Conservation (phyloP, 1,140 invertebrate species). For the Bombus difficillimus region DNA sequence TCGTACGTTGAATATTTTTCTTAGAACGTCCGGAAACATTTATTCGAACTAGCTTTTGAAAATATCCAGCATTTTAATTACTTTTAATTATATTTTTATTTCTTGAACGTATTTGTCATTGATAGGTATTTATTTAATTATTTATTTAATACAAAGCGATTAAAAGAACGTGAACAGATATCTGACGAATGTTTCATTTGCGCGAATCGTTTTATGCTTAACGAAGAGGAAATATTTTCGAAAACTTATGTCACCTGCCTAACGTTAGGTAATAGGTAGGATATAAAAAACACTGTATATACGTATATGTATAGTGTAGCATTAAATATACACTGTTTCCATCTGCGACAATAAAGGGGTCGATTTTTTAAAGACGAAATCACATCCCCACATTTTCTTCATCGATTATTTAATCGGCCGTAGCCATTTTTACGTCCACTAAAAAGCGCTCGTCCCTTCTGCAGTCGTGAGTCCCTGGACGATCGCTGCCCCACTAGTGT, state of each 20-base stretch:
- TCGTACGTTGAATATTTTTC: not conserved
- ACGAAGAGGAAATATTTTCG: not conserved
- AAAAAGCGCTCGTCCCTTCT: slow-evolving; percentile 66
- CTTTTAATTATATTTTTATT: not conserved
- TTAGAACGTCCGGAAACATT: too few relatives aligned
- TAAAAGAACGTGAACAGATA: too few relatives aligned
- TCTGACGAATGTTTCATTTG: not conserved
- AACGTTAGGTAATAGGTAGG: too few relatives aligned
- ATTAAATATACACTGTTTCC: slow-evolving; percentile 3
- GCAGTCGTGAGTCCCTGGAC: slow-evolving; percentile 53
- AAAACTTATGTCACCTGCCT: not conserved
- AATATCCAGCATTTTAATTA: not conserved
- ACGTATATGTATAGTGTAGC: too few relatives aligned
- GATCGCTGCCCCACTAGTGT: slow-evolving; percentile 25
- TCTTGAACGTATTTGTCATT: not conserved
- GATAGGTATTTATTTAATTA: too few relatives aligned
- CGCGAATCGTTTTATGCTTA: not conserved
- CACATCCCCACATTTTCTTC: slow-evolving; percentile 68
- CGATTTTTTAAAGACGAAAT: slow-evolving; percentile 62
- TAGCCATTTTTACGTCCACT: slow-evolving; percentile 74
- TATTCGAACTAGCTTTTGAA: not conserved
- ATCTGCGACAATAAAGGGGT: not conserved
- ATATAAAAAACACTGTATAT: not conserved
- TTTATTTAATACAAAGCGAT: too few relatives aligned
- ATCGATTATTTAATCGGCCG: slow-evolving; percentile 76